Percentiles rank a stretch among this genome's conserved stretches.
Evolutionary conservation across 1,140 invertebrate genomes (phyloP).

Genomic region (Nautilus pompilius): DNA sequence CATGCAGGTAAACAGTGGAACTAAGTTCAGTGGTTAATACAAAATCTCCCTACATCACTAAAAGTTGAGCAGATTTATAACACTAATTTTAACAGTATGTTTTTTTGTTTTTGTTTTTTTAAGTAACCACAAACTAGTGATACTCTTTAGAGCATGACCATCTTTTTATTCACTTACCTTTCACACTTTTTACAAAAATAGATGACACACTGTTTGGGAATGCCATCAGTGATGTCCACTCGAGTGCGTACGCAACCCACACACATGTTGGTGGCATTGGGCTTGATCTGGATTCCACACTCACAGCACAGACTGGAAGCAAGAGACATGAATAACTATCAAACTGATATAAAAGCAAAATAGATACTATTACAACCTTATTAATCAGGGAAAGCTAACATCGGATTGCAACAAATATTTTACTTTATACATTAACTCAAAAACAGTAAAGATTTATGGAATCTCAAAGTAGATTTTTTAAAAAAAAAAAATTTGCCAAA

Average conservation of each 20-base stretch:
- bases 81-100: neutral
- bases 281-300: conserved; percentile 69
- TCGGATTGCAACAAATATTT: no score
- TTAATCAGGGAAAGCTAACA: no score
- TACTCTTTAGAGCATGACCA: neutral
- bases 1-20: no score
- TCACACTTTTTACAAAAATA: conserved; percentile 74
- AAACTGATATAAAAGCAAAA: no score
- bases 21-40: no score
- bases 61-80: neutral
- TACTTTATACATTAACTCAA: no score
- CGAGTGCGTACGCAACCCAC: conserved; percentile 84
- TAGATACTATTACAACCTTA: no score
- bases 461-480: no score
- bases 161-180: conserved; percentile 27
- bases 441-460: no score
- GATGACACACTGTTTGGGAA: conserved; percentile 77
- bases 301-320: conserved; percentile 59
- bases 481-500: no score
- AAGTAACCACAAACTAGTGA: neutral
- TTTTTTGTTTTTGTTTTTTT: no score
- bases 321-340: conserved; percentile 11
- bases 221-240: conserved; percentile 93
- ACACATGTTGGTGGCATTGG: conserved; percentile 98
- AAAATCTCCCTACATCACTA: no score